Percentiles rank a stretch among this genome's conserved stretches.
Conservation (phyloP, 2,888 invertebrate species). For the Dexiosoma caninum region DNA sequence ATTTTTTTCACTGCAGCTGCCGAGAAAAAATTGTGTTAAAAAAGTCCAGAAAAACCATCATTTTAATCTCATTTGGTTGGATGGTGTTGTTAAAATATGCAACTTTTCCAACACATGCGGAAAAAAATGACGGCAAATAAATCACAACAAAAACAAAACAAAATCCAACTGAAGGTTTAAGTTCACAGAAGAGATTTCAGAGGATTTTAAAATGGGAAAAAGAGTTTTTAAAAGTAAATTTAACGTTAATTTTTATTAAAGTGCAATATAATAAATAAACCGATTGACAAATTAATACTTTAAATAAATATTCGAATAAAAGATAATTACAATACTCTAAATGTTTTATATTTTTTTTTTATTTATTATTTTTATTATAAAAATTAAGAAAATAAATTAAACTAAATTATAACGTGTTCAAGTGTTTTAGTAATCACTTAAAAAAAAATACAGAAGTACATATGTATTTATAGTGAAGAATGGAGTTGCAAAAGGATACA, state of each 20-base stretch:
- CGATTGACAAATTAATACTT: neutral
- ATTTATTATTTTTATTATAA: too few species aligned
- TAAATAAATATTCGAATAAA: too few species aligned
- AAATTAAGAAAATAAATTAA: too few species aligned
- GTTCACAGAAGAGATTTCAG: slow-evolving; percentile 7
- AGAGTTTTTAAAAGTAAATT: neutral
- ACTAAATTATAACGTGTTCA: too few species aligned
- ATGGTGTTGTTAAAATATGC: neutral
- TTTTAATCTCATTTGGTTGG: slow-evolving; percentile 7
- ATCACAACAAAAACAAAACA: neutral
- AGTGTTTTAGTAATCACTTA: too few species aligned
- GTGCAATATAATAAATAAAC: neutral
- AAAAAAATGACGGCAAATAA: neutral
- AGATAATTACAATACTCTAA: too few species aligned
- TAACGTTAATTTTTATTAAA: neutral
- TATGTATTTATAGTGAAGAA: too few species aligned
- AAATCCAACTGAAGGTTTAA: neutral
- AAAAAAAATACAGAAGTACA: too few species aligned
- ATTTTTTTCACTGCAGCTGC: neutral
- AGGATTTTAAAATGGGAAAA: neutral
- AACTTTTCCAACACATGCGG: neutral
- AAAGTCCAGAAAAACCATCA: neutral
- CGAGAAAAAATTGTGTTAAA: neutral
- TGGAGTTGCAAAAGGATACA: too few species aligned
- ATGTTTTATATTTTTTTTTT: too few species aligned